Evolutionary conservation across 2,113 vertebrate genomes (phyloP), one percentile per base, ranked within the genome.

Genomic region (Lampris megalopsis): DNA sequence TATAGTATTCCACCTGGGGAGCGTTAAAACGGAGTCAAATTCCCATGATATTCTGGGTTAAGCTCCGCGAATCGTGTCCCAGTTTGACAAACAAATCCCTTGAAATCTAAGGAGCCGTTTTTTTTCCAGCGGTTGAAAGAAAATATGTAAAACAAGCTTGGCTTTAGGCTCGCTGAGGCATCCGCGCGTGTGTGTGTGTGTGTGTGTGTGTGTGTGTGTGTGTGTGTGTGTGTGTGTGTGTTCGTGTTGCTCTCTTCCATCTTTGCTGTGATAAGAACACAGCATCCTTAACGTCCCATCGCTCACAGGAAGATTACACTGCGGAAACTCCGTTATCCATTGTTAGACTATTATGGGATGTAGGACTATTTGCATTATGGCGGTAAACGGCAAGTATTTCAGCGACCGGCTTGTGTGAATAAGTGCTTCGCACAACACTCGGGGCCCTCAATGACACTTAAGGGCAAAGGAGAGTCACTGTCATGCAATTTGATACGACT

Each of bases 11-110:
- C 84, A 79, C 72, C 72, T 77, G 86, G 75, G 86, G 90, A 92
- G 91, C 88, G 87, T 84, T 87, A 81, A 75, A 90, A 86, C 76
- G 73, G 24, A 80, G 66, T 78, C 75, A 80, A 88, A 88, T 81
- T 78, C 41, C 57, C 5, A 42, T 80, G 83, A 82, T 87, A 81
- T 86, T 86, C 86, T 79, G 87, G 84, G 87, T 86, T 93, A 90
- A 92, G 77, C 83, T 85, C 50, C 71, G 63, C 80, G 89, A 91
- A 92, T 83, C 85, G 81, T 82, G 76, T 87, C 82, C 86, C 60
- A 3, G 81, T 81, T 84, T 86, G 84, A 71, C 70, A 73, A 90
- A 75, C 68, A 87, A 80, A 87, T 92, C 82, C 84, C 62, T 24
- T 5, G 76, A 84, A 84, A 83, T 83, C 73, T 81, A 49, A 75